Evolutionary conservation across 1,140 invertebrate species (phyloP).

Genomic region (Drosophila ambigua): DNA sequence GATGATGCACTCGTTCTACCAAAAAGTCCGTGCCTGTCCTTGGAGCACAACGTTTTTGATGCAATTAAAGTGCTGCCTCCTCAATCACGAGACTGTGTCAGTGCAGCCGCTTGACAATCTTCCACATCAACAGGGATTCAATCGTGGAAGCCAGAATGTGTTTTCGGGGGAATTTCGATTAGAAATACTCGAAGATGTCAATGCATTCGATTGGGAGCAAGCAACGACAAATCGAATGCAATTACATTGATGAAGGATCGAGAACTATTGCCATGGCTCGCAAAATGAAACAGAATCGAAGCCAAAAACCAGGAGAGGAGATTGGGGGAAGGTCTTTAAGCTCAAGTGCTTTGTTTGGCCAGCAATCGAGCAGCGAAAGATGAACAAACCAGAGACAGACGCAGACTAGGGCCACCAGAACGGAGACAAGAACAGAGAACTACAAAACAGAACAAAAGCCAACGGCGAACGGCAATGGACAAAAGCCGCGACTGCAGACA

Average conservation of each 20-base stretch:
- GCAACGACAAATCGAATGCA: slow-evolving; percentile 25
- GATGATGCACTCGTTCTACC: slow-evolving; percentile 29
- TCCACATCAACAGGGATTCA: neutral
- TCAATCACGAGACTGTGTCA: neutral
- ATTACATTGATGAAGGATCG: slow-evolving; percentile 28
- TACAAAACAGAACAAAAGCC: slow-evolving; percentile 52
- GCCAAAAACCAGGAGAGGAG: too few species aligned
- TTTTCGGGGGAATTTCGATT: too few species aligned
- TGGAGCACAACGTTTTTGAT: slow-evolving; percentile 35
- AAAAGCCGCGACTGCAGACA: slow-evolving; percentile 61
- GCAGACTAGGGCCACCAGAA: too few species aligned
- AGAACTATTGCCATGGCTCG: slow-evolving; percentile 24
- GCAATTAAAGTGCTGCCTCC: slow-evolving; percentile 41
- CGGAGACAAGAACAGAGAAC: too few species aligned
- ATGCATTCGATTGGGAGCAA: too few species aligned
- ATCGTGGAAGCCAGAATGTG: neutral
- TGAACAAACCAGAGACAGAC: too few species aligned
- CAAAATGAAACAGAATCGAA: too few species aligned
- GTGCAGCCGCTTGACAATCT: neutral
- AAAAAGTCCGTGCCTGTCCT: slow-evolving; percentile 31
- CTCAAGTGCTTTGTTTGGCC: slow-evolving; percentile 59
- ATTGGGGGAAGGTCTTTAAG: slow-evolving; percentile 39
- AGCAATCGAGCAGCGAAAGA: slow-evolving; percentile 21
- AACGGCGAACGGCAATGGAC: slow-evolving; percentile 59
- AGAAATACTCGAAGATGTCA: too few species aligned